These are phyloP conservation scores for Manis crassicaudata DNA, from an alignment of 2,797 vertebrate genomes.

Conservation along the genomic window DNA sequence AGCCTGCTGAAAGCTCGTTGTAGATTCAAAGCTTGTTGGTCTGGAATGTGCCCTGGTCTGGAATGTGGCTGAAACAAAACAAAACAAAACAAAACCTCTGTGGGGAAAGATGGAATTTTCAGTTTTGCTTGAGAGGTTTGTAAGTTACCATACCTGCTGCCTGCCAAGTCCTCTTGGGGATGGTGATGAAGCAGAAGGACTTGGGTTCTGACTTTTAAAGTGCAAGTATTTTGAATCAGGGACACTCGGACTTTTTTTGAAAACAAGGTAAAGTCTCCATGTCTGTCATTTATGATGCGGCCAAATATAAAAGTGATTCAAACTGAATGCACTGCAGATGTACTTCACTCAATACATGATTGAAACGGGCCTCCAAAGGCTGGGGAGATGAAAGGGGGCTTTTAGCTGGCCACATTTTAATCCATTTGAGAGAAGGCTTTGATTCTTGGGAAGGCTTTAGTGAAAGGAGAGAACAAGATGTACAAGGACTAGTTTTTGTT, in stretches of 20 bases:
- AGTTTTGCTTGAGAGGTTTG: not conserved
- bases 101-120: not conserved
- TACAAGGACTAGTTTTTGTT: not conserved
- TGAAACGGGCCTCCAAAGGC: not conserved
- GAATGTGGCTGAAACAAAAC: not conserved
- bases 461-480: slow-evolving; percentile 1
- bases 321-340: not conserved
- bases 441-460: not conserved
- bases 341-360: not conserved
- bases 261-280: not conserved
- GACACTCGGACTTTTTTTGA: not conserved
- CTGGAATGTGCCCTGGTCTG: not conserved
- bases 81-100: not conserved
- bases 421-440: not conserved
- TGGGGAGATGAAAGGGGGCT: accelerated
- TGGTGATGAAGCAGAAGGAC: not conserved
- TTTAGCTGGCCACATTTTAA: not conserved
- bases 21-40: not conserved
- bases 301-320: not conserved
- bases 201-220: not conserved
- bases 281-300: not conserved
- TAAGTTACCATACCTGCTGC: not conserved
- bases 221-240: not conserved
- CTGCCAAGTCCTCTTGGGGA: not conserved
- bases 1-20: not conserved